These are phyloP conservation scores for Rhea pennata DNA, from an alignment of 2,113 vertebrate genomes.

Conservation along the genomic window DNA sequence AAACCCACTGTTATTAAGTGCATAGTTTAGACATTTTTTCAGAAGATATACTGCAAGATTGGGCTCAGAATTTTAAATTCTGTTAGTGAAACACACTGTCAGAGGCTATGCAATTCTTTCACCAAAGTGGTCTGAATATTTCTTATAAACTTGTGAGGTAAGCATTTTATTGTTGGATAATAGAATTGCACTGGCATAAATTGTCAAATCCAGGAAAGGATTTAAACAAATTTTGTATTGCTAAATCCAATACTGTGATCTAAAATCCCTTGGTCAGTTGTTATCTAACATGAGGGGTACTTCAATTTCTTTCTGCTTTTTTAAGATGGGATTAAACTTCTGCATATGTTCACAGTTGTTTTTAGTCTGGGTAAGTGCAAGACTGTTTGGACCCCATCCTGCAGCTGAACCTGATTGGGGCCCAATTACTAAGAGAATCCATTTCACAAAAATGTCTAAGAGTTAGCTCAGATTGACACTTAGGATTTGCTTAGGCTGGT, in stretches of 20 bases:
- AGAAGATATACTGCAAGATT: neutral
- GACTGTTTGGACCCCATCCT: neutral
- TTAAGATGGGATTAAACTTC: neutral
- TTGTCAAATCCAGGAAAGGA: neutral
- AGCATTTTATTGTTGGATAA: too few relatives aligned
- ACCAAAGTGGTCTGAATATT: neutral
- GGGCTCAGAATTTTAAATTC: neutral
- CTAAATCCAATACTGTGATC: neutral
- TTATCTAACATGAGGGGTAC: neutral
- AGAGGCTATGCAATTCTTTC: neutral
- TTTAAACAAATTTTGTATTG: neutral
- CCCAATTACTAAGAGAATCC: rapidly evolving
- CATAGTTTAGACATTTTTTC: neutral
- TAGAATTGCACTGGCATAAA: neutral
- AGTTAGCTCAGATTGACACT: neutral
- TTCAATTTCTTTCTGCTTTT: neutral
- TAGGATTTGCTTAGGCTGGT: neutral
- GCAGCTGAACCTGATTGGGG: neutral
- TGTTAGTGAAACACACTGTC: neutral
- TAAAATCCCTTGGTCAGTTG: neutral
- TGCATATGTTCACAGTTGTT: neutral
- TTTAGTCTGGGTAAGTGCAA: neutral
- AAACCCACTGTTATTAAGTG: neutral
- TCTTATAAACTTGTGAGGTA: neutral
- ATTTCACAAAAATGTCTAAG: neutral